These are phyloP conservation scores for Paramisgurnus dabryanus DNA, from an alignment of 2,113 vertebrate genomes.

Conservation along the genomic window DNA sequence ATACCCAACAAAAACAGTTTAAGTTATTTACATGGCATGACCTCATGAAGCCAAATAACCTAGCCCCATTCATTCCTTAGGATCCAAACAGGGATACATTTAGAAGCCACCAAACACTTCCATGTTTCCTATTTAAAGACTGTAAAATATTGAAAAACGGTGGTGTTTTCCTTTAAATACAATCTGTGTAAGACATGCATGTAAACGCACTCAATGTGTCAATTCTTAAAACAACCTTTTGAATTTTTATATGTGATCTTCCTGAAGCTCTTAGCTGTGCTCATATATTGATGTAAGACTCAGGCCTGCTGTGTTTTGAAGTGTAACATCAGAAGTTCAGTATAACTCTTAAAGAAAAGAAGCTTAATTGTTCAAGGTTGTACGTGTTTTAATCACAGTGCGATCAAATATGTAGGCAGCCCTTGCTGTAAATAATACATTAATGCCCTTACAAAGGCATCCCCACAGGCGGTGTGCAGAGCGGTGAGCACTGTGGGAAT, in stretches of 20 bases:
- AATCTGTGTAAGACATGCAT: background rate
- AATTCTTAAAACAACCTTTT: background rate
- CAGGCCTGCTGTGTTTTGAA: conserved; percentile 14
- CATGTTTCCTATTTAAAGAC: too few relatives aligned
- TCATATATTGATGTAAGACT: conserved; percentile 46
- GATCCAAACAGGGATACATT: too few relatives aligned
- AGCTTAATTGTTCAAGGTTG: conserved; percentile 54
- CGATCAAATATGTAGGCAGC: conserved; percentile 69
- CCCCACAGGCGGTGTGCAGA: conserved; percentile 58
- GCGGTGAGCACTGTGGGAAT: conserved; percentile 58
- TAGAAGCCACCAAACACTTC: too few relatives aligned
- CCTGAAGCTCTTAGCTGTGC: conserved; percentile 13
- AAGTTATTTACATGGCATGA: background rate
- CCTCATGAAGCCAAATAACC: too few relatives aligned
- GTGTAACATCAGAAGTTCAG: conserved; percentile 58
- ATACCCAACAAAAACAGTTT: too few relatives aligned
- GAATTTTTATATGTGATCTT: background rate
- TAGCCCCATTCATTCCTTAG: too few relatives aligned
- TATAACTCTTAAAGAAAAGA: conserved; percentile 52
- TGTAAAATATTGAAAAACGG: too few relatives aligned
- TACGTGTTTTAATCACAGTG: conserved; percentile 66
- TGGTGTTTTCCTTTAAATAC: too few relatives aligned
- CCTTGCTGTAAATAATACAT: conserved; percentile 73
- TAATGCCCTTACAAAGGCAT: conserved; percentile 61
- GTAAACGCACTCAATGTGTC: background rate